These are phyloP conservation scores for Cyrtonyx montezumae DNA, from an alignment of 2,113 vertebrate genomes.

Conservation along the genomic window DNA sequence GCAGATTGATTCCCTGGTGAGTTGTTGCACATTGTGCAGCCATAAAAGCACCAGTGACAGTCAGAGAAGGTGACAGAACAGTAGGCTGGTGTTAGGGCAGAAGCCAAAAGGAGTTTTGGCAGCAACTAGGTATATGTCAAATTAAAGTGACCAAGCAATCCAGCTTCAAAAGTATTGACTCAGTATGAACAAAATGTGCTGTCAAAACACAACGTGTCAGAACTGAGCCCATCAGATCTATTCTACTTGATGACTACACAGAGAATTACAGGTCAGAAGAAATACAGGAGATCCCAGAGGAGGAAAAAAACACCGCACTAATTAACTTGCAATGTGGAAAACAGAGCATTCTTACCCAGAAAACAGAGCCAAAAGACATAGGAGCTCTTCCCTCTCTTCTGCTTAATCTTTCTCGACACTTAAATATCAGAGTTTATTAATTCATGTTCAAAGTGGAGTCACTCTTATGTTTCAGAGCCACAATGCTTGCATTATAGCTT, in stretches of 20 bases:
- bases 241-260: slow-evolving; percentile 55
- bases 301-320: slow-evolving; percentile 8
- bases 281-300: slow-evolving; percentile 21
- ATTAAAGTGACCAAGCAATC: slow-evolving; percentile 68
- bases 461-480: not conserved
- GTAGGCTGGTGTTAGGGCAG: slow-evolving; percentile 61
- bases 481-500: slow-evolving; percentile 8
- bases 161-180: slow-evolving; percentile 63
- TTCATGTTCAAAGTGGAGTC: slow-evolving; percentile 16
- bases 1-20: slow-evolving; percentile 58
- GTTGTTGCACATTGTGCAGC: slow-evolving; percentile 57
- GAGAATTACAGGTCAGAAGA: slow-evolving; percentile 59
- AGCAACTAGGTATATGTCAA: slow-evolving; percentile 37
- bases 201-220: slow-evolving; percentile 67
- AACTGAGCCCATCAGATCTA: slow-evolving; percentile 50
- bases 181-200: slow-evolving; percentile 65
- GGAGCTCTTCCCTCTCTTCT: not conserved
- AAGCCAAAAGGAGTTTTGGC: slow-evolving; percentile 69
- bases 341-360: not conserved
- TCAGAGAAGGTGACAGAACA: slow-evolving; percentile 63
- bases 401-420: not conserved
- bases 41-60: slow-evolving; percentile 56
- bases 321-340: slow-evolving; percentile 21
- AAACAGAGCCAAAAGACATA: not conserved
- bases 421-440: slow-evolving; percentile 1